A percentile compares a stretch with the other conserved stretches of the same genome.
Evolutionary conservation across 2,797 vertebrate genomes (phyloP).

Genomic region (Falco columbarius): DNA sequence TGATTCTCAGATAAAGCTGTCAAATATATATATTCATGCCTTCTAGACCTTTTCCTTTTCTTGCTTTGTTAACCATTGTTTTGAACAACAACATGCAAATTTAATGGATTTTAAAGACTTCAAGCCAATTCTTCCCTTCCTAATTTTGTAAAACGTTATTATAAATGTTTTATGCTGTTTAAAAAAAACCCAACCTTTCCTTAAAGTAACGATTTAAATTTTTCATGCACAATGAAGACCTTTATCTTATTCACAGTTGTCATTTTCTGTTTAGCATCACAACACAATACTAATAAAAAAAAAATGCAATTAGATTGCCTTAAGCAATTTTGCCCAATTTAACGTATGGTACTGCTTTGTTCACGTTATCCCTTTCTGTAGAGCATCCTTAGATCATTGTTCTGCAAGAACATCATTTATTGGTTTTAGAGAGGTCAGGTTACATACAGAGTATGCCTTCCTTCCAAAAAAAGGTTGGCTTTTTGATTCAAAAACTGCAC

Average conservation of each 20-base stretch:
- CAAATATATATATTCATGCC: neutral
- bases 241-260: slow-evolving; percentile 65
- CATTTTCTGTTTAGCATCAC: slow-evolving; percentile 56
- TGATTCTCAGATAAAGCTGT: slow-evolving; percentile 33
- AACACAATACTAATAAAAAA: slow-evolving; percentile 46
- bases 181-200: slow-evolving; percentile 32
- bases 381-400: neutral
- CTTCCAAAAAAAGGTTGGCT: neutral
- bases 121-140: slow-evolving; percentile 54
- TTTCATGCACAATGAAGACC: slow-evolving; percentile 66
- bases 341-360: slow-evolving; percentile 24
- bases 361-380: neutral
- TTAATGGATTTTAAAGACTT: slow-evolving; percentile 60
- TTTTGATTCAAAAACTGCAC: neutral
- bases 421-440: neutral
- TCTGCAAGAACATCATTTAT: neutral
- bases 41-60: slow-evolving; percentile 33
- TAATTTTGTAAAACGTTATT: slow-evolving; percentile 68
- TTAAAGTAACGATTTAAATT: slow-evolving; percentile 68
- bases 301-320: slow-evolving; percentile 35
- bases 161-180: slow-evolving; percentile 64
- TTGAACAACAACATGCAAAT: slow-evolving; percentile 65
- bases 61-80: slow-evolving; percentile 53
- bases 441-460: neutral
- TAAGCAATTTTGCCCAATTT: slow-evolving; percentile 23